These are phyloP conservation scores for Globicephala melas DNA, from an alignment of 2,113 vertebrate species.

Conservation along the genomic window DNA sequence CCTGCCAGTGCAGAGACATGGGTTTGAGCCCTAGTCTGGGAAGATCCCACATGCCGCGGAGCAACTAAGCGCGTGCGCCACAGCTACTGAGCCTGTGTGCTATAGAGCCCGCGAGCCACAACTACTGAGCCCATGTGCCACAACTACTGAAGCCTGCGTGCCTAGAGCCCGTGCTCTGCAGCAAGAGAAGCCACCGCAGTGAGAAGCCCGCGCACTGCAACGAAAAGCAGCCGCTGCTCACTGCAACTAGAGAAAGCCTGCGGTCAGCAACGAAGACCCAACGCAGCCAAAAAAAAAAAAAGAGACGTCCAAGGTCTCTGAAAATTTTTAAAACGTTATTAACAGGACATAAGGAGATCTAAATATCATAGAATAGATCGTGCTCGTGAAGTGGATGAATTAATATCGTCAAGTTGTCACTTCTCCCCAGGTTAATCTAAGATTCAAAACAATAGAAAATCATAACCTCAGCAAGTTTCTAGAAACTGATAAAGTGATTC, in stretches of 20 bases:
- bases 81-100: too few relatives aligned
- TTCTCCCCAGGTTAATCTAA: not conserved
- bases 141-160: too few relatives aligned
- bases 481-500: not conserved
- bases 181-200: too few relatives aligned
- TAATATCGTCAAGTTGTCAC: not conserved
- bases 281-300: too few relatives aligned
- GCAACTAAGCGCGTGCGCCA: too few relatives aligned
- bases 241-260: too few relatives aligned
- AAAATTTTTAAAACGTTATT: too few relatives aligned
- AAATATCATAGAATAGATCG: not conserved
- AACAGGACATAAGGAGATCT: not conserved
- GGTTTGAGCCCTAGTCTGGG: not conserved
- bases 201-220: rapidly evolving
- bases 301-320: too few relatives aligned
- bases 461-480: not conserved
- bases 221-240: rapidly evolving
- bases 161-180: too few relatives aligned
- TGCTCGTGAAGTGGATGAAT: not conserved
- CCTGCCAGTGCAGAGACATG: not conserved
- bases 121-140: too few relatives aligned
- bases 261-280: too few relatives aligned
- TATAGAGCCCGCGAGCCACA: too few relatives aligned
- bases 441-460: not conserved
- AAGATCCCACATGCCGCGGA: not conserved